Evolutionary conservation across 1,140 invertebrate species (phyloP).

Genomic region (Chrysoperla carnea): DNA sequence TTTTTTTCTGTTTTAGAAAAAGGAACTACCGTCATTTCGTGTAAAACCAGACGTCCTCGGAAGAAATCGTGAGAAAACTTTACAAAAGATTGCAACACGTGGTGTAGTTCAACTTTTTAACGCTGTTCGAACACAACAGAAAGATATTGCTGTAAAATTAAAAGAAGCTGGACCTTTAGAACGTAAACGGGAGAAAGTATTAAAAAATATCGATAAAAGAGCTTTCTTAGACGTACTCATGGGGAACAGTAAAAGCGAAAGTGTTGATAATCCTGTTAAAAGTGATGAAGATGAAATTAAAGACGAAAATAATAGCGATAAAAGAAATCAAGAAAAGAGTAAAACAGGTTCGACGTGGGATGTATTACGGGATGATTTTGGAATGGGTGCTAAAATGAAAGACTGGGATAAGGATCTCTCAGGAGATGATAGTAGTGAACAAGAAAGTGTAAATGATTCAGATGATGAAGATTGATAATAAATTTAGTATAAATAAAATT

Average conservation of each 20-base stretch:
- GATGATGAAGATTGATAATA: no score
- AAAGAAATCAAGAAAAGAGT: conserved; percentile 8
- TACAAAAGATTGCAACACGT: conserved; percentile 74
- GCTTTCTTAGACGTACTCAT: conserved; percentile 68
- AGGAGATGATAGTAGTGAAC: conserved; percentile 18
- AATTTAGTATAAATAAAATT: no score
- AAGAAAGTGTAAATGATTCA: conserved; percentile 5
- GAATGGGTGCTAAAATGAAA: conserved; percentile 75
- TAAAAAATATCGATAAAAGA: conserved; percentile 64
- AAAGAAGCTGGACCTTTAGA: conserved; percentile 55
- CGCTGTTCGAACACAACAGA: conserved; percentile 72
- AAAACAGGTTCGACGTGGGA: conserved; percentile 25
- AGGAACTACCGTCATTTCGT: conserved; percentile 42
- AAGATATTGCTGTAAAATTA: conserved; percentile 52
- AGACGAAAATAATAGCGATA: conserved; percentile 12
- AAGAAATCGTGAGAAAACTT: conserved; percentile 49
- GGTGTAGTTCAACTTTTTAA: conserved; percentile 87
- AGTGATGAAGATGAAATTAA: conserved; percentile 23
- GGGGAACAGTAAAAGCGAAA: conserved; percentile 41
- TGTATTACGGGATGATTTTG: conserved; percentile 58
- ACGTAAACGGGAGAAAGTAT: conserved; percentile 62
- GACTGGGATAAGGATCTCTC: conserved; percentile 70
- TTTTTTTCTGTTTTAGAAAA: conserved; percentile 28
- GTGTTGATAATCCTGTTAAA: conserved; percentile 22
- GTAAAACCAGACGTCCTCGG: conserved; percentile 55